Conservation (phyloP, 2,797 vertebrate species). For the Phataginus tetradactyla region DNA sequence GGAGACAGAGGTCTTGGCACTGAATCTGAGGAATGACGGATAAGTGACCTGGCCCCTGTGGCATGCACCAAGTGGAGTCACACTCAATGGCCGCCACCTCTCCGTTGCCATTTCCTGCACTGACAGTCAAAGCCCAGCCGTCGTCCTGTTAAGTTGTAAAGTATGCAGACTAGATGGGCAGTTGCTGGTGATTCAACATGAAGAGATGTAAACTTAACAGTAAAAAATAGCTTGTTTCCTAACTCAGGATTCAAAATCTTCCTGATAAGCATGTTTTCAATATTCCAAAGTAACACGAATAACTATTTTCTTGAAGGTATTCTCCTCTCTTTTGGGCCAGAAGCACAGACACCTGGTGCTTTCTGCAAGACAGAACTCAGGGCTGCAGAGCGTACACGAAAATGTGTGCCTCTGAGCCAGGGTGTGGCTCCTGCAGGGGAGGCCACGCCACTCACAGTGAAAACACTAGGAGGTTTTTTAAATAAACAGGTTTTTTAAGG, state of each 20-base stretch:
- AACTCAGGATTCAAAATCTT: background rate
- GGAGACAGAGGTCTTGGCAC: background rate
- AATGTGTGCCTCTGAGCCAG: rapidly evolving
- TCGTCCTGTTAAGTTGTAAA: rapidly evolving
- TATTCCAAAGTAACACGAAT: background rate
- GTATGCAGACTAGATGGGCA: rapidly evolving
- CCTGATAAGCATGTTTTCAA: background rate
- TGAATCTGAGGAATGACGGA: too few species aligned
- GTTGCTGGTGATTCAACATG: background rate
- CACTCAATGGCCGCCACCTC: too few species aligned
- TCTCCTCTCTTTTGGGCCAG: background rate
- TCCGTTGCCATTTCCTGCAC: rapidly evolving
- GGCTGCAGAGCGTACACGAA: background rate
- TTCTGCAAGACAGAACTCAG: background rate
- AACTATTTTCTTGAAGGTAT: rapidly evolving
- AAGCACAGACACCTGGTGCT: background rate
- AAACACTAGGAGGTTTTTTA: background rate
- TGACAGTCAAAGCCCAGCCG: rapidly evolving
- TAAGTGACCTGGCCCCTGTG: rapidly evolving
- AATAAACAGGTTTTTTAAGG: background rate
- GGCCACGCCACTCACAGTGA: rapidly evolving
- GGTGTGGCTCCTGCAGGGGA: background rate
- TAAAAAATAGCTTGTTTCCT: background rate
- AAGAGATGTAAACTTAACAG: rapidly evolving
- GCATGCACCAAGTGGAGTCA: rapidly evolving